These are phyloP conservation scores for Hirudo medicinalis DNA, from an alignment of 1,140 invertebrate species.

Conservation along the genomic window DNA sequence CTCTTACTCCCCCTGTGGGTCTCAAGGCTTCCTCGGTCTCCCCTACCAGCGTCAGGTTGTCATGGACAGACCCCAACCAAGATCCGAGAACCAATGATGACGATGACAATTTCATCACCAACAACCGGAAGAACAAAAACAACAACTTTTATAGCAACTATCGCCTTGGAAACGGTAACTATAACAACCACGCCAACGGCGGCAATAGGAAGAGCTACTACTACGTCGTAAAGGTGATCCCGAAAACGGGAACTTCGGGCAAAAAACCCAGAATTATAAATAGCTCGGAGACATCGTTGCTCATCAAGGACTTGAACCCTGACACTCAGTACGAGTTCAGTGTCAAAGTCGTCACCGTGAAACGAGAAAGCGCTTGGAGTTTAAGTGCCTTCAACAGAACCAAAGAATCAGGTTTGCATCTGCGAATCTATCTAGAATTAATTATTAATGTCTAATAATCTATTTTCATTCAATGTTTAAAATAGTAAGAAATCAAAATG, in stretches of 20 bases:
- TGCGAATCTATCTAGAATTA: background rate
- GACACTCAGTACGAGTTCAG: conserved; percentile 89
- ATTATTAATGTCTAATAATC: background rate
- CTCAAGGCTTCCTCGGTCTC: conserved; percentile 74
- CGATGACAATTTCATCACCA: conserved; percentile 30
- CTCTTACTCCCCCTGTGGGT: conserved; percentile 73
- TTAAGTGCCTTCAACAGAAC: conserved; percentile 82
- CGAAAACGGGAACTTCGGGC: conserved; percentile 56
- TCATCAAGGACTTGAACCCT: conserved; percentile 80
- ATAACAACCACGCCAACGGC: background rate
- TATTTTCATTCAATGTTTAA: background rate
- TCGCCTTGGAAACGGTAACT: background rate
- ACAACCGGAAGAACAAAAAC: conserved; percentile 65
- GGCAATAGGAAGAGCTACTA: background rate
- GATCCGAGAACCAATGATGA: conserved; percentile 46
- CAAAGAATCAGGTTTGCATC: conserved; percentile 51
- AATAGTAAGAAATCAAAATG: background rate
- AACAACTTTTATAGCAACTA: conserved; percentile 50
- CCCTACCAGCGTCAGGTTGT: conserved; percentile 70
- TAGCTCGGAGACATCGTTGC: conserved; percentile 75
- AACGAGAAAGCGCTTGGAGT: conserved; percentile 75
- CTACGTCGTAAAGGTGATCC: conserved; percentile 1
- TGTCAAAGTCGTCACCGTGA: conserved; percentile 76
- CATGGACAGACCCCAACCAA: conserved; percentile 81
- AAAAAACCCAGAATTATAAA: conserved; percentile 65